phyloP scores from a whole-genome alignment of 2,888 invertebrate genomes.

The Heliconius ethilla region DNA sequence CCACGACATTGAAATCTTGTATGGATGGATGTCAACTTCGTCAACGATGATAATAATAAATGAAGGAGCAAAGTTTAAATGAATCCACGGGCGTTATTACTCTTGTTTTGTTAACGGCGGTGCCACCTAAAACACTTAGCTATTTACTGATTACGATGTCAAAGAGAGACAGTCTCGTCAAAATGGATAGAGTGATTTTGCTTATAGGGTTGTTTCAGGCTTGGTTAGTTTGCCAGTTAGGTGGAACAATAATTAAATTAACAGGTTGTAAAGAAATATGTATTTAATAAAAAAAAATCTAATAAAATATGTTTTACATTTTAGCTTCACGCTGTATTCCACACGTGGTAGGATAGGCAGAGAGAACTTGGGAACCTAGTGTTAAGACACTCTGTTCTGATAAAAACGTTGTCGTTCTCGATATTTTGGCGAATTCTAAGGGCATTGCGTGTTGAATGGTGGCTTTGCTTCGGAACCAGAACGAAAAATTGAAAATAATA shows the following conservation, averaged over 20 bases:
- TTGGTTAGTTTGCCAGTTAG: constrained; percentile 54
- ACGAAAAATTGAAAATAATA: too few relatives aligned
- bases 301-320: background rate
- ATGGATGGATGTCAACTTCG: background rate
- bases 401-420: too few relatives aligned
- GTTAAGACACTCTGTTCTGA: too few relatives aligned
- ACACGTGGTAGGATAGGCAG: too few relatives aligned
- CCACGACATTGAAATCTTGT: background rate
- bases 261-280: background rate
- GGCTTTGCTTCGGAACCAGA: too few relatives aligned
- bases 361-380: too few relatives aligned
- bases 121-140: constrained; percentile 38
- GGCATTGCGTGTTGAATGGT: too few relatives aligned
- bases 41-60: constrained; percentile 22
- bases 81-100: constrained; percentile 23
- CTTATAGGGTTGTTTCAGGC: constrained; percentile 46
- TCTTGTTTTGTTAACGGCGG: constrained; percentile 25
- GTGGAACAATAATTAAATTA: background rate
- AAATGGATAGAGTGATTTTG: constrained; percentile 59
- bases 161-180: constrained; percentile 50
- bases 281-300: background rate
- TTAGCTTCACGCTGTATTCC: too few relatives aligned
- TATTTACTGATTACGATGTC: constrained; percentile 41
- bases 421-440: too few relatives aligned
- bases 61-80: constrained; percentile 10